A percentile compares a stretch with the other conserved stretches of the same genome.
These are phyloP conservation scores for Xestia ashworthii DNA, from an alignment of 2,888 invertebrate species.

Conservation along the genomic window DNA sequence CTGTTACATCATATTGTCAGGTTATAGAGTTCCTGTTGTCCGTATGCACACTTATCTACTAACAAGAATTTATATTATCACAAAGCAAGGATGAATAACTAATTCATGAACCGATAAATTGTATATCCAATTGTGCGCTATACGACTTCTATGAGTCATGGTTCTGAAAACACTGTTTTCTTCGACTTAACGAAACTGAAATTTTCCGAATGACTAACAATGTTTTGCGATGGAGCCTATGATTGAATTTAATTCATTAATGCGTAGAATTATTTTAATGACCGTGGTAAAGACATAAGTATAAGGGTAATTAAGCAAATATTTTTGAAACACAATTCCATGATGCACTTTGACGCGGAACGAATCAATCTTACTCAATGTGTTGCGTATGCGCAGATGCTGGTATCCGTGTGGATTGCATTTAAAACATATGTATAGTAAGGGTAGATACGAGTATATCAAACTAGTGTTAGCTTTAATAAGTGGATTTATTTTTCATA, in stretches of 20 bases:
- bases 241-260: slow-evolving; percentile 17
- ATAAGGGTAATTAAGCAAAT: slow-evolving; percentile 36
- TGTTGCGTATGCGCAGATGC: slow-evolving; percentile 30
- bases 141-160: slow-evolving; percentile 29
- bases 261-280: slow-evolving; percentile 34
- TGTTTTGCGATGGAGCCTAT: slow-evolving; percentile 2
- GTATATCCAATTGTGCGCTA: slow-evolving; percentile 9
- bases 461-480: background rate
- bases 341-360: slow-evolving; percentile 37
- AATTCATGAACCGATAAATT: slow-evolving; percentile 32
- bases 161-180: slow-evolving; percentile 28
- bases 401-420: slow-evolving; percentile 26
- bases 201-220: slow-evolving; percentile 18
- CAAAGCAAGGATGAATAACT: slow-evolving; percentile 35
- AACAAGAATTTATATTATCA: slow-evolving; percentile 23
- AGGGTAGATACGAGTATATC: background rate
- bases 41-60: background rate
- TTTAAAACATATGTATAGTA: slow-evolving; percentile 21
- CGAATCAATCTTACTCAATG: slow-evolving; percentile 47
- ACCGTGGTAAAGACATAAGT: slow-evolving; percentile 9
- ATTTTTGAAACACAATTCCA: slow-evolving; percentile 39
- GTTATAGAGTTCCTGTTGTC: slow-evolving; percentile 14
- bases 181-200: slow-evolving; percentile 13
- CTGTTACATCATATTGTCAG: no score
- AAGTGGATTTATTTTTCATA: slow-evolving; percentile 29